Evolutionary conservation across 2,113 vertebrate genomes (phyloP), one percentile per base, ranked within the genome.

Genomic region (Sapayoa aenigma): DNA sequence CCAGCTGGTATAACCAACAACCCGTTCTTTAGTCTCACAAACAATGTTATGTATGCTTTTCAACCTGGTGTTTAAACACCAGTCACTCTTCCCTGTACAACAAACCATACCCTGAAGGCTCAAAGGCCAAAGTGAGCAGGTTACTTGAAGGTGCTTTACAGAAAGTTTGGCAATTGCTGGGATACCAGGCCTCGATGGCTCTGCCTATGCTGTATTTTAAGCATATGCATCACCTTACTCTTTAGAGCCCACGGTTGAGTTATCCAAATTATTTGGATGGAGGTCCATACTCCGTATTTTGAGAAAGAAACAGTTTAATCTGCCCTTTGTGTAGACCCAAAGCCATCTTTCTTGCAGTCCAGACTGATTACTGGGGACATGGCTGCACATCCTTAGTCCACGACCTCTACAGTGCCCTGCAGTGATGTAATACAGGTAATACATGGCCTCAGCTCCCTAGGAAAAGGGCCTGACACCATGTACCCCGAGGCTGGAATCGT

Each of bases 171-270:
- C 37, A 59, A 18, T 0, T 72, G 33, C 14, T 6, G 1, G 22
- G 28, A 73, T 9, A 60, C 11, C 41, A 35, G 12, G 55, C 44
- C 87, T 39, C 47, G 42, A 3, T 12, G 5, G 27, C 44, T 72
- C 21, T 5, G 21, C 33, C 93, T 22, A 11, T 13, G 20, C 50
- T 67, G 13, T 49, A 80, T 52, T 47, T 58, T 73, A 80, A 89
- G 44, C 33, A 27, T 4, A 44, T 47, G 33, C 52, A 79, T 9
- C 78, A 44, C 17, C 44, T 84, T 35, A 50, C 42, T 58, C 27
- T 55, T 2, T 2, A 84, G 13, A 81, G 18, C 3, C 7, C 1
- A 0, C 0, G 11, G 30, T 0, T 5, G 1, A 53, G 28, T 69
- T 41, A 86, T 25, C 41, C 37, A 44, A 62, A 12, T 35, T 9